Percentiles rank a stretch among this genome's conserved stretches.
These are phyloP conservation scores for Meteorus sp. DNA, from an alignment of 1,140 invertebrate species.

Conservation along the genomic window DNA sequence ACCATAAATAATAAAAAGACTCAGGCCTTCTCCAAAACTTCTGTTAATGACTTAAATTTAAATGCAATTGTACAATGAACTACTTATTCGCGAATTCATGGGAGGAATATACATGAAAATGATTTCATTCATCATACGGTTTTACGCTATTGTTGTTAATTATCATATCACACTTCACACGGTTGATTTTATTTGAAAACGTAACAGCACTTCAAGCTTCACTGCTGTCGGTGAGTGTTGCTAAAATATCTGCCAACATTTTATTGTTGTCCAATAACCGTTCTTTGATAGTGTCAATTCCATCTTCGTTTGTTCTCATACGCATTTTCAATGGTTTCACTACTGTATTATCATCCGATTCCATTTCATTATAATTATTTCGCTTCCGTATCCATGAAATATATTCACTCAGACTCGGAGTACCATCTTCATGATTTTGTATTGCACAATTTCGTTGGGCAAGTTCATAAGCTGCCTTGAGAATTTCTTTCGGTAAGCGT, in stretches of 20 bases:
- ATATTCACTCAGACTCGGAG: slow-evolving; percentile 36
- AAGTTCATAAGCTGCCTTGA: slow-evolving; percentile 66
- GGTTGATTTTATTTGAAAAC: too few relatives aligned
- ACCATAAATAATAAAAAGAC: slow-evolving; percentile 18
- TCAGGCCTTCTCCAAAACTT: background rate
- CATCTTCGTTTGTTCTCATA: slow-evolving; percentile 45
- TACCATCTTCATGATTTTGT: slow-evolving; percentile 41
- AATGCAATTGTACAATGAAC: background rate
- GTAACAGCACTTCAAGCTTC: slow-evolving; percentile 10
- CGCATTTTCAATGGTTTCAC: slow-evolving; percentile 39
- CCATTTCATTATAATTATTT: slow-evolving; percentile 34
- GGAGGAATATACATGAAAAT: too few relatives aligned
- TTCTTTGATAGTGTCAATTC: slow-evolving; percentile 42
- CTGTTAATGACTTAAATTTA: background rate
- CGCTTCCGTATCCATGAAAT: slow-evolving; percentile 41
- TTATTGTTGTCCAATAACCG: slow-evolving; percentile 48
- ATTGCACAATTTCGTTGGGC: slow-evolving; percentile 56
- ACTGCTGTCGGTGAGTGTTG: slow-evolving; percentile 26
- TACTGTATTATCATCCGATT: slow-evolving; percentile 31
- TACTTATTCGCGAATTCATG: too few relatives aligned
- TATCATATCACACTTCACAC: too few relatives aligned
- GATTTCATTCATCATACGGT: too few relatives aligned
- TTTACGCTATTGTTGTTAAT: too few relatives aligned
- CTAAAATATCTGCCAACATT: slow-evolving; percentile 41
- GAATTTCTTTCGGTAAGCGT: slow-evolving; percentile 65